A percentile compares a stretch with the other conserved stretches of the same genome.
Evolutionary conservation across 1,140 invertebrate genomes (phyloP).

Genomic region (Pomphorhynchus laevis): DNA sequence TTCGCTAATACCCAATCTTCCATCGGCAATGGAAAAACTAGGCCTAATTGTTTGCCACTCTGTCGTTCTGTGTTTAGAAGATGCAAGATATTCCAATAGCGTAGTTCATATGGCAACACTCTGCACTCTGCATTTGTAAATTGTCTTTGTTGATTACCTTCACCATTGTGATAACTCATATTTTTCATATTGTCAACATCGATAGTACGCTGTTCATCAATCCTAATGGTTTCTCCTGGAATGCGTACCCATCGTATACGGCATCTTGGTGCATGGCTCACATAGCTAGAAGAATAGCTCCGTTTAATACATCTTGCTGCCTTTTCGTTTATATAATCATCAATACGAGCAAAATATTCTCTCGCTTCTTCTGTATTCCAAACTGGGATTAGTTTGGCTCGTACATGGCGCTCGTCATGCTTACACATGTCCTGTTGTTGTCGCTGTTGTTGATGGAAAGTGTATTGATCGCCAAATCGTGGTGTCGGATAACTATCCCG

Average conservation of each 20-base stretch:
- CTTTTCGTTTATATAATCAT: constrained; percentile 8
- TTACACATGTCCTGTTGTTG: too few species aligned
- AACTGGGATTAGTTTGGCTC: too few species aligned
- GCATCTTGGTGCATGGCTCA: constrained; percentile 3
- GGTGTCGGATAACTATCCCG: too few species aligned
- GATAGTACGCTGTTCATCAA: not conserved
- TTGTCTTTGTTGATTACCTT: not conserved
- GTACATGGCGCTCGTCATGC: too few species aligned
- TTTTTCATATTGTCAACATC: not conserved
- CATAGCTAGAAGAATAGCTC: constrained; percentile 6
- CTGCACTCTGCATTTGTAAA: not conserved
- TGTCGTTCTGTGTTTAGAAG: constrained; percentile 2
- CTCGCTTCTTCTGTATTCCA: too few species aligned
- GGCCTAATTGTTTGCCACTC: too few species aligned
- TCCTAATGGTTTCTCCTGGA: not conserved
- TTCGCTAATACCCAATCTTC: too few species aligned
- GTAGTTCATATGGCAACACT: constrained; percentile 3
- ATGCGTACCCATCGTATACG: constrained; percentile 7
- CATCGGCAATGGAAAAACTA: too few species aligned
- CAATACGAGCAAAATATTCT: constrained; percentile 8
- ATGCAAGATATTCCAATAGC: constrained; percentile 6
- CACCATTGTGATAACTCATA: not conserved
- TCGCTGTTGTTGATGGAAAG: too few species aligned
- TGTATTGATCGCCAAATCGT: too few species aligned
- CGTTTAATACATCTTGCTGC: constrained; percentile 1